Evolutionary conservation across 2,888 invertebrate species (phyloP), one percentile per base, ranked within the genome.

Genomic region (Neria commutata): DNA sequence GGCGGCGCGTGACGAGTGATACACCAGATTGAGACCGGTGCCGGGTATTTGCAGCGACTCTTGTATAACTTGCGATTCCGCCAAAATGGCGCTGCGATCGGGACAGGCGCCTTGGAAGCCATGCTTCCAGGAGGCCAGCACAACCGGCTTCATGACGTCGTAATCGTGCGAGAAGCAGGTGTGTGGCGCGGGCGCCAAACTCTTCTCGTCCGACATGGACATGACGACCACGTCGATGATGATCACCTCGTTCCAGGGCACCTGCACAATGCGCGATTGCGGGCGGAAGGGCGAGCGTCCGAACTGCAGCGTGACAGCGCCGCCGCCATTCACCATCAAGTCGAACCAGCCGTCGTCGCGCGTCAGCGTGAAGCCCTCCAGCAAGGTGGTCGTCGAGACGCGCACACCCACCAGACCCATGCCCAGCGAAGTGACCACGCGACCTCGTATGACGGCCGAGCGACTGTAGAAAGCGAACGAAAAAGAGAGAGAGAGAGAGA

Each of bases 171-270:
- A 90, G 21, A 89, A 85, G 75, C 95, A 95, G 0, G 92, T 90
- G 73, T 92, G 92, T 0, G 91, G 88, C 0, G 88, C 85, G 2
- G 86, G 85, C 46, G 85, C 79, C 42, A 86, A 80, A 4, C 86
- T 81, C 76, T 92, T 91, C 69, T 94, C 94, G 64, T 95, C 94
- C 1, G 89, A 88, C 53, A 90, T 89, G 56, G 89, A 89, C 89
- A 93, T 92, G 63, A 91, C 85, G 34, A 95, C 89, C 46, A 91
- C 89, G 75, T 95, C 92, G 73, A 95, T 95, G 69, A 95, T 94
- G 53, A 98, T 93, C 67, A 99, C 95, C 88, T 95, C 94, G 83
- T 99, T 98, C 95, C 98, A 97, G 10, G 98, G 97, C 24, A 97
- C 94, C 79, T 91, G 93, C 19, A 94, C 91, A 60, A 95, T 94